A percentile compares a stretch with the other conserved stretches of the same genome.
phyloP scores from a whole-genome alignment of 1,140 invertebrate species.

The Lepidurus arcticus region DNA sequence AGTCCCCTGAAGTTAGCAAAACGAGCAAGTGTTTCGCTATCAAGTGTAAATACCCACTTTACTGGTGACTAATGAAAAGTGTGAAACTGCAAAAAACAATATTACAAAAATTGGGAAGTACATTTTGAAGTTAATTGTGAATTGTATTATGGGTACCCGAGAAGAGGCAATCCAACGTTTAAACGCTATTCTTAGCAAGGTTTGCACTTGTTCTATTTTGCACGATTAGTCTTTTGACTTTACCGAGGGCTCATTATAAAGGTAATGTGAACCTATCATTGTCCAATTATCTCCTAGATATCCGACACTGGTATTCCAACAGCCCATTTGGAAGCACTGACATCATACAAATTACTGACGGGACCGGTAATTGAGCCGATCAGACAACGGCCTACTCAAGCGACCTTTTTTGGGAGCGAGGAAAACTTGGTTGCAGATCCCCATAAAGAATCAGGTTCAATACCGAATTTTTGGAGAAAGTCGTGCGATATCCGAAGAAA shows the following conservation, averaged over 20 bases:
- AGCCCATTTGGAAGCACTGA: not conserved
- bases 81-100: no score
- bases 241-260: not conserved
- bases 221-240: not conserved
- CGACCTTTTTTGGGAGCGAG: not conserved
- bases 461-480: not conserved
- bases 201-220: not conserved
- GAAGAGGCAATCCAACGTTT: not conserved
- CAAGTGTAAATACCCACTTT: no score
- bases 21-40: not conserved
- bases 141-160: not conserved
- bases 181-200: not conserved
- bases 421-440: not conserved
- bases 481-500: not conserved
- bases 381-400: constrained; percentile 6
- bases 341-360: constrained; percentile 13
- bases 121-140: no score
- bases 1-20: not conserved
- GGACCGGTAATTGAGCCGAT: not conserved
- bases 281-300: not conserved
- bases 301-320: not conserved
- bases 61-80: no score
- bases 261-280: not conserved
- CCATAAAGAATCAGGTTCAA: not conserved
- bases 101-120: no score